Conservation (phyloP, 2,888 invertebrate species). For the Agonopterix arenella region DNA sequence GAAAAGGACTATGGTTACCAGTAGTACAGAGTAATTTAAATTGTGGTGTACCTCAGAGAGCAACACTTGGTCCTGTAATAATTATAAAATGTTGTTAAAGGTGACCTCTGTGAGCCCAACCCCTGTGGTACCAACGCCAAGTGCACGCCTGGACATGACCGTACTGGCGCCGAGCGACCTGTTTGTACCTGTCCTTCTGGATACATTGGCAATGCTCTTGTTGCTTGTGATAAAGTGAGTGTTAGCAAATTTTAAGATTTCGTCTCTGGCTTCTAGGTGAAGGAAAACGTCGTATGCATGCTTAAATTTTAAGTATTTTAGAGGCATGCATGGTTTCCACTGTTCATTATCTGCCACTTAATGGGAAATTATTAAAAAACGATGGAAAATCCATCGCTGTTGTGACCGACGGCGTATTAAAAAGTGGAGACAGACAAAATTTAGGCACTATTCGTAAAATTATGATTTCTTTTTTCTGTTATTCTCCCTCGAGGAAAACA, state of each 20-base stretch:
- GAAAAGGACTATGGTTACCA: not conserved
- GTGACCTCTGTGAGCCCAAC: constrained; percentile 90
- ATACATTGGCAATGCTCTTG: constrained; percentile 86
- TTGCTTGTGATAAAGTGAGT: constrained; percentile 79
- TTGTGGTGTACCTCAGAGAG: constrained; percentile 1
- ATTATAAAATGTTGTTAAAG: constrained; percentile 57
- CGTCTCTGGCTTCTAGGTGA: not conserved
- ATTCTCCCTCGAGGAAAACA: too few species aligned
- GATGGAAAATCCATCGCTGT: too few species aligned
- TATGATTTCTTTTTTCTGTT: too few species aligned
- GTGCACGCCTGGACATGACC: constrained; percentile 90
- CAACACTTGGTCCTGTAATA: not conserved
- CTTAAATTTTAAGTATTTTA: too few species aligned
- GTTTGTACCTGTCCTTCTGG: constrained; percentile 90
- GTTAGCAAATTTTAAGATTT: not conserved
- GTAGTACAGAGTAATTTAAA: not conserved
- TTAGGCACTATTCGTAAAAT: too few species aligned
- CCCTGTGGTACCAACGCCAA: constrained; percentile 89
- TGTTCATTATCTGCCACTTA: too few species aligned
- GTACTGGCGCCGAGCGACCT: constrained; percentile 87
- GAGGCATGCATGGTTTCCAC: too few species aligned
- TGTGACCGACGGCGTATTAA: too few species aligned
- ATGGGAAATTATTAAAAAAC: too few species aligned
- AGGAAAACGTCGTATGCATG: not conserved
- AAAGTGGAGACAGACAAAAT: too few species aligned